Evolutionary conservation across 2,797 vertebrate genomes (phyloP), one percentile per base, ranked within the genome.

Genomic region (Ctenochaetus hawaiiensis): DNA sequence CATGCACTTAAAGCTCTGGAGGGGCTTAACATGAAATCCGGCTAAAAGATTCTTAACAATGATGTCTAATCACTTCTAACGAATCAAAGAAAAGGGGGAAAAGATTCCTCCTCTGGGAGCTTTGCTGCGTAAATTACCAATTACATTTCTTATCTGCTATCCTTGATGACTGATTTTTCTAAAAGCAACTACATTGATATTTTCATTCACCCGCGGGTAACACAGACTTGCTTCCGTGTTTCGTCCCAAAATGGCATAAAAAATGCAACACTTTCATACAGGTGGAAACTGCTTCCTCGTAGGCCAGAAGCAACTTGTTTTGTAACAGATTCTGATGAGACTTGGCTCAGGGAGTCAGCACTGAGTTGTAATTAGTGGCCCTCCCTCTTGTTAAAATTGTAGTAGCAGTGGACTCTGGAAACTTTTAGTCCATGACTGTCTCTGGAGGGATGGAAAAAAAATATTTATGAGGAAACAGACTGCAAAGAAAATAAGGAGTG

Each of bases 261-360:
- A 73, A 23, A 63, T 52, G 47, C 53, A 61, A 14, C 30, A 69
- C 49, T 72, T 77, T 78, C 73, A 74, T 77, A 52, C 52, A 66
- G 62, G 43, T 59, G 67, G 61, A 49, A 49, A 69, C 62, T 52
- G 63, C 64, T 71, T 68, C 78, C 83, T 83, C 72, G 49, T 37
- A 63, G 82, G 71, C 76, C 78, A 37, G 77, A 75, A 72, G 87
- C 91, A 85, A 87, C 92, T 89, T 90, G 89, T 62, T 80, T 86
- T 49, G 66, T 90, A 92, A 92, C 92, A 87, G 87, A 90, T 91
- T 89, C 67, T 87, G 88, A 92, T 86, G 89, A 91, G 90, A 90
- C 61, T 76, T 58, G 45, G 83, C 76, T 85, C 64, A 59, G 83
- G 83, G 86, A 88, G 84, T 91, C 81, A 72, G 81, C 83, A 71